Base-by-base conservation (phyloP, 2,113 vertebrate species). In the Noctilio leporinus region DNA sequence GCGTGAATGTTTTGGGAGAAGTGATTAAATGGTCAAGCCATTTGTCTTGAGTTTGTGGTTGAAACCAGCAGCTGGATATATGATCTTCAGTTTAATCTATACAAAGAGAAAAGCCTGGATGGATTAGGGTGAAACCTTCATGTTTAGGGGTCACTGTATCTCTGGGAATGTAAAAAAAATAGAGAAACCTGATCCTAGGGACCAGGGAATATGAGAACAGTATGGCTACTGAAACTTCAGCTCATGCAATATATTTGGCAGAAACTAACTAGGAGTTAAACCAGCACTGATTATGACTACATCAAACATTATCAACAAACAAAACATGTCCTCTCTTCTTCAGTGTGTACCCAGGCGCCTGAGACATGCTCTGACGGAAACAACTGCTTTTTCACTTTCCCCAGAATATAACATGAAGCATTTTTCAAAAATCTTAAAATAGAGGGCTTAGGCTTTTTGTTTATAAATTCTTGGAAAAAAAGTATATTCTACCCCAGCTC, bases 191-290 rank as follows among this genome's bases (percentile, higher is more conserved):
- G 89, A 59, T 80, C 80, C 64, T 91, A 85, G 55, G 55, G 64
- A 83, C 20, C 53, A 84, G 43, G 83, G 20, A 88, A 8, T 51
- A 40, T 57, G n/a, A 86, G 82, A 77, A 86, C 7, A 86, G 38
- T 83, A 93, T 81, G 95, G 94, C 95, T 96, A 96, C 87, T 86
- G 94, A 92, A 96, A 94, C 84, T 93, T 92, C 38, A 57, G 93
- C 94, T 98, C 98, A 98, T 98, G 93, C 70, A 89, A 51, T 26
- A 98, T 98, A 98, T 98, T 98, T 98, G 97, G 98, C 98, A 98
- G 98, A 96, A 98, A 98, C 98, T 97, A 98, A 98, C 98, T 98
- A 98, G 98, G 98, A 97, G 81, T 98, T 94, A 96, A 85, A 97
- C 98, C 98, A 98, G 98, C 97, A 97, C 93, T 98, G 64, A 89